Evolutionary conservation across 2,888 invertebrate species (phyloP), one percentile per base, ranked within the genome.

Genomic region (Synanthedon myopaeformis): DNA sequence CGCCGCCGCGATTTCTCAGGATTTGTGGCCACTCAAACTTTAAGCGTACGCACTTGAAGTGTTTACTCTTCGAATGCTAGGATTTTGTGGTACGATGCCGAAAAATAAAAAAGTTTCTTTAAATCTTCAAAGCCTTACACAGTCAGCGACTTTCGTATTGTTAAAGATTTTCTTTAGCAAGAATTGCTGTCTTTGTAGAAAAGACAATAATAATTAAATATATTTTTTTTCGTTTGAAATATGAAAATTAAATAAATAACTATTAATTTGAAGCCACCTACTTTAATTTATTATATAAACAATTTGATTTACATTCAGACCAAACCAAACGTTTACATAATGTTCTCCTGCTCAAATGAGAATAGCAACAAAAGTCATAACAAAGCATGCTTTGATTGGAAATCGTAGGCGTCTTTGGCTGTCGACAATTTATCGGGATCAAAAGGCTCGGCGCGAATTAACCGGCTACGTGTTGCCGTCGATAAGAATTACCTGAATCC

Each of bases 1-100:
- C 77, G 68, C 66, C 67, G 68, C 66, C 67, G 69, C 78, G 78
- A 84, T 84, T 79, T 81, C 81, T 81, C 79, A 79, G 79, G 83
- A 74, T 82, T 82, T 82, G 70, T 73, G 71, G 64, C 66, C 70
- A 66, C 69, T 67, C 66, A 61, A 68, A 72, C 67, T 69, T 71
- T 69, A 72, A 67, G 72, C 74, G 63, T 66, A 80, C 77, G 76
- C 79, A 77, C 73, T 75, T 74, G 65, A 61, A 63, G 58, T 73
- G 69, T 74, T 72, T 74, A 67, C 63, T 57, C 61, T 61, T 53
- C 52, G 57, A 58, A 57, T 58, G 56, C 56, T 56, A 54, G 45
- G 45, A 45, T 45, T 45, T 35, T 45, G 45, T 6, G 8, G 45
- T 6, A 45, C 13, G 45, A 45, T 45, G n/a, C 45, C 45, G n/a